Percentiles rank a stretch among this genome's conserved stretches.
These are phyloP conservation scores for Hippopotamus amphibius DNA, from an alignment of 2,113 vertebrate species.

Conservation along the genomic window DNA sequence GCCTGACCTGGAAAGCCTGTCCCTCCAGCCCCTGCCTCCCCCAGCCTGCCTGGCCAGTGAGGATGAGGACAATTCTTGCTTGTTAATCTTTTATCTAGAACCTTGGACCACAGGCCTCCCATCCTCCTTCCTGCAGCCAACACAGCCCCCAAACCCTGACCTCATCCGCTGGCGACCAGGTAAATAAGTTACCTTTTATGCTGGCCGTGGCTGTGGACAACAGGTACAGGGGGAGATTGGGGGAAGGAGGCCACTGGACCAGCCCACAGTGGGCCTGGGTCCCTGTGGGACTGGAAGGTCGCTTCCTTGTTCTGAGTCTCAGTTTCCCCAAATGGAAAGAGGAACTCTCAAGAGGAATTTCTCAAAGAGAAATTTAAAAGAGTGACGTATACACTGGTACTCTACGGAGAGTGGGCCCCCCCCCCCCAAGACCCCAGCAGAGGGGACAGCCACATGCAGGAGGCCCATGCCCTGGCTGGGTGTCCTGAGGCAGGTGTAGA, in stretches of 20 bases:
- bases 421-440: not conserved
- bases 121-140: not conserved
- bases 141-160: not conserved
- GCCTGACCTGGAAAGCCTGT: not conserved
- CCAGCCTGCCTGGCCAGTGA: not conserved
- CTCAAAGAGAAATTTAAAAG: not conserved
- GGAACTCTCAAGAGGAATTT: not conserved
- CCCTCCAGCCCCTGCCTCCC: not conserved
- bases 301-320: not conserved
- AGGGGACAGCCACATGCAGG: not conserved
- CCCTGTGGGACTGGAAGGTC: not conserved
- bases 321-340: not conserved
- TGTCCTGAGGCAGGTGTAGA: not conserved
- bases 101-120: conserved; percentile 19
- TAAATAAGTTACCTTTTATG: not conserved
- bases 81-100: conserved; percentile 79
- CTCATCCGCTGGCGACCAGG: not conserved
- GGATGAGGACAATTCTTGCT: not conserved
- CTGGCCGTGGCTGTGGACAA: not conserved
- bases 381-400: not conserved
- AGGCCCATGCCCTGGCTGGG: not conserved
- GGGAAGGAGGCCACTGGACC: not conserved
- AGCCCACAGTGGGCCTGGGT: too few relatives aligned
- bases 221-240: not conserved
- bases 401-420: not conserved